These are phyloP conservation scores for Cecropterus lyciades DNA, from an alignment of 1,140 invertebrate genomes.

Conservation along the genomic window DNA sequence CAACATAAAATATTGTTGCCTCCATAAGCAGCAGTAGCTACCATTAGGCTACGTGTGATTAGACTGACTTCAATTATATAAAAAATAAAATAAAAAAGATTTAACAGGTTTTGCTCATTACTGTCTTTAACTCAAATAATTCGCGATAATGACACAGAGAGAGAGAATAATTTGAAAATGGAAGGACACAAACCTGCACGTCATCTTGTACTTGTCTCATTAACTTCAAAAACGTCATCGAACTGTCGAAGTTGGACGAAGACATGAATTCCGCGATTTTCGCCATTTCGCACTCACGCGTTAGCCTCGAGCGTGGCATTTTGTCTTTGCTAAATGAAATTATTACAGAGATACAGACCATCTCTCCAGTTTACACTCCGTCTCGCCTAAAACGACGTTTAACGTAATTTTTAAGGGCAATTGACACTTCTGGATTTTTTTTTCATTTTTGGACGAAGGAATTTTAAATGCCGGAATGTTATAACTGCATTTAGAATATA, in stretches of 20 bases:
- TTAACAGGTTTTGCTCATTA: too few relatives aligned
- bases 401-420: constrained; percentile 31
- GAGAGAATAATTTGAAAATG: constrained; percentile 5
- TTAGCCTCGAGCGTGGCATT: constrained; percentile 32
- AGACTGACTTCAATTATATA: too few relatives aligned
- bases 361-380: neutral
- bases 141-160: neutral
- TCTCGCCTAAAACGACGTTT: constrained; percentile 47
- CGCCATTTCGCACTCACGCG: neutral
- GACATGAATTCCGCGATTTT: constrained; percentile 11
- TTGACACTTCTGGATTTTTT: constrained; percentile 40
- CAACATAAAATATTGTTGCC: too few relatives aligned
- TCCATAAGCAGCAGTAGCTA: too few relatives aligned
- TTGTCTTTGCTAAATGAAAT: constrained; percentile 50
- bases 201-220: constrained; percentile 28
- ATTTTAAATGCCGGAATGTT: neutral
- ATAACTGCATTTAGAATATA: neutral
- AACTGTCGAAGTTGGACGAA: constrained; percentile 7
- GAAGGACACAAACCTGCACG: neutral
- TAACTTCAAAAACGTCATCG: constrained; percentile 30
- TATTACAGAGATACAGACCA: constrained; percentile 22
- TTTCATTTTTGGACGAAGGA: neutral
- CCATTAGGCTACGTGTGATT: too few relatives aligned
- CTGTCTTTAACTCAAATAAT: neutral
- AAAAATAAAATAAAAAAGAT: too few relatives aligned